Base-by-base conservation (phyloP, 2,888 invertebrate species). In the Watsonalla binaria region DNA sequence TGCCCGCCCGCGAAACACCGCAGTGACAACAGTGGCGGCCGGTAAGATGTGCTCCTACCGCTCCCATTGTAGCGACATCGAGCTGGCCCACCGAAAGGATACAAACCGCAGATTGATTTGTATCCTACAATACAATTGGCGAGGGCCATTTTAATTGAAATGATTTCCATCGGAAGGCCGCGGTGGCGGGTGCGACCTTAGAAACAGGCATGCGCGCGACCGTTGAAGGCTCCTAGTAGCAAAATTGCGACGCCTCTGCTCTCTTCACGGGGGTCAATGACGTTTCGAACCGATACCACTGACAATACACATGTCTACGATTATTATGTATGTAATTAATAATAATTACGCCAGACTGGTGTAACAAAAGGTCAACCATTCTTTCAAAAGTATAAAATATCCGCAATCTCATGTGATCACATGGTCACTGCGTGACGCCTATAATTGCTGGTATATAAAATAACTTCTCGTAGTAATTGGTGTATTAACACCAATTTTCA, bases 1-100 rank as follows among this genome's bases (percentile, higher is more conserved):
- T 90, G 88, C 89, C 86, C 88, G 86, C 90, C 88, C 90, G 90
- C 90, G 91, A 90, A 90, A 90, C 90, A 90, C 90, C 90, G 89
- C 90, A 89, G 84, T 88, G 90, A 90, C 90, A 90, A 90, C 90
- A 87, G 81, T 81, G 82, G 83, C 80, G 82, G 81, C 78, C 84
- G 84, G 86, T 85, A 89, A 89, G 88, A 87, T 82, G 86, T 85
- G 84, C 80, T 74, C 78, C 84, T 91, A 91, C 88, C 85, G 91
- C 90, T 84, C 92, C 84, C 68, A 65, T 68, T 66, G 71, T 63
- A 58, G 60, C 61, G 54, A 54, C 50, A 60, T 54, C 57, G 54
- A 56, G 47, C 54, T 52, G 54, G 52, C 54, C 54, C 59, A 56
- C 54, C 55, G 59, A 55, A 55, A 52, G 59, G 56, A 47, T 46